A percentile compares a stretch with the other conserved stretches of the same genome.
phyloP scores from a whole-genome alignment of 2,888 invertebrate genomes.

The Heliconius ethilla region DNA sequence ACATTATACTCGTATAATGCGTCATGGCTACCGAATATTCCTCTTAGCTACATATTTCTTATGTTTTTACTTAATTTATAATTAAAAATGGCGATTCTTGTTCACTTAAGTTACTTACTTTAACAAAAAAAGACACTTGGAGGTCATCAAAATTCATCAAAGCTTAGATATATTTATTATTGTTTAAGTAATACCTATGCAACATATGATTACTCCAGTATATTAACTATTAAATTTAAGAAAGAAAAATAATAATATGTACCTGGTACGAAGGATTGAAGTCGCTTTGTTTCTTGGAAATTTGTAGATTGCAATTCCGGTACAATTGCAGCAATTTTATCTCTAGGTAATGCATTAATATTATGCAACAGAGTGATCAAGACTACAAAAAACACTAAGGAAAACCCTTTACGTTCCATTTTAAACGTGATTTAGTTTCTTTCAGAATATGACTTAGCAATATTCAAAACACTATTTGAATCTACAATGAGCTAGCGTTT shows the following conservation, averaged over 20 bases:
- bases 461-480: slow-evolving; percentile 29
- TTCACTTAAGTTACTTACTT: neutral
- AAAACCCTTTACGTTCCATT: slow-evolving; percentile 43
- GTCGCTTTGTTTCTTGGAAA: slow-evolving; percentile 41
- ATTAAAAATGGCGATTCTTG: neutral
- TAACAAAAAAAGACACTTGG: neutral
- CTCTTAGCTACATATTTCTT: neutral
- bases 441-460: neutral
- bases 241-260: slow-evolving; percentile 27
- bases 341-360: slow-evolving; percentile 52
- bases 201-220: neutral
- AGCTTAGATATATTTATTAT: neutral
- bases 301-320: slow-evolving; percentile 42
- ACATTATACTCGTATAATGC: neutral
- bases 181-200: neutral
- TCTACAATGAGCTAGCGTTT: slow-evolving; percentile 42
- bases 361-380: slow-evolving; percentile 40
- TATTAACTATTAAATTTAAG: neutral
- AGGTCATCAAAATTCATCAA: neutral
- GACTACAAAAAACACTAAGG: slow-evolving; percentile 27
- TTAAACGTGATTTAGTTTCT: slow-evolving; percentile 11
- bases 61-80: neutral
- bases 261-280: slow-evolving; percentile 35
- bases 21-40: neutral
- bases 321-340: slow-evolving; percentile 45